Evolutionary conservation across 2,797 vertebrate genomes (phyloP), one percentile per base, ranked within the genome.

Genomic region (Phalanger gymnotis): DNA sequence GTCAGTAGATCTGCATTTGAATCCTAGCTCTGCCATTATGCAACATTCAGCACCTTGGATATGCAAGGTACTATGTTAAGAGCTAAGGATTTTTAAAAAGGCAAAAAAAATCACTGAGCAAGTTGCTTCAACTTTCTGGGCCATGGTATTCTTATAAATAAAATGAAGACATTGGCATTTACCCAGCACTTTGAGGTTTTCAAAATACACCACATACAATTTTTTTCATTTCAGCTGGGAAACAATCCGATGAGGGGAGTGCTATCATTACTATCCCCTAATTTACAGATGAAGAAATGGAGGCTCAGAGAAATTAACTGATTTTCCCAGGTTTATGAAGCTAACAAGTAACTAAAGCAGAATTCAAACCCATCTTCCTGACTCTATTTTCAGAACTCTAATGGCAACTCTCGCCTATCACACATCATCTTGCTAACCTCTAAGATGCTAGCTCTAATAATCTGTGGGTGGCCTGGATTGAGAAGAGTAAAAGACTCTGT

Each of bases 401-500:
- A 87, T 47, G 40, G 10, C 40, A 27, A 51, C 9, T 47, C 3
- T 87, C 22, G 22, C 73, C 34, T 47, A 3, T 27, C 19, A 40
- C 40, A 51, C 3, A 47, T 47, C 2, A 81, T 87, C 40, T 87
- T 47, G 9, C 40, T 87, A 87, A 51, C 73, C 40, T 51, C 73
- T 28, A 51, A 27, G 40, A 27, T 87, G 40, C 25, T 51, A 27
- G 90, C 57, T 95, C 66, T 54, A 87, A 40, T 87, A 47, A 51
- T 34, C 40, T 87, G 3, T 87, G 19, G 1, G 90, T 31, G 93
- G 92, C 55, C 90, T 56, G 53, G 92, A 53, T 73, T 12, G 91
- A 94, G 40, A 90, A 87, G 57, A 56, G n/a, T 54, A 56, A 53
- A 52, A 56, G 93, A 81, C 34, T 92, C 94, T 73, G 53, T 34